Evolutionary conservation across 2,888 invertebrate species (phyloP).

Genomic region (Lycophotia porphyrea): DNA sequence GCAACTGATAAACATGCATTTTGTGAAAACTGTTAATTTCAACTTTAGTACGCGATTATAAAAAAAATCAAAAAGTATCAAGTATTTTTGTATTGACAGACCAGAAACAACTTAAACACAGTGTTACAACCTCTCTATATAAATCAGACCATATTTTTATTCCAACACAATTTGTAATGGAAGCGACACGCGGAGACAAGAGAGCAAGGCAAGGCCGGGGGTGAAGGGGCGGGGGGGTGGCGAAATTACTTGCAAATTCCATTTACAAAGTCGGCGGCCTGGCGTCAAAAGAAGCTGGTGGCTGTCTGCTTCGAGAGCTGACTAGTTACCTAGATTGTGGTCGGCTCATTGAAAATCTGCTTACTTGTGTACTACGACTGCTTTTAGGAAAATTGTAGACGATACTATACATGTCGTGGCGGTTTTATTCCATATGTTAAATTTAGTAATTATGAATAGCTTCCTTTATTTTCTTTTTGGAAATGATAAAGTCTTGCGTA

Average conservation of each 20-base stretch:
- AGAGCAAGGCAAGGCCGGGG: conserved; percentile 82
- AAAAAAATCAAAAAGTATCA: neutral
- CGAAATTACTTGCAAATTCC: conserved; percentile 90
- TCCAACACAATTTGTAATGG: conserved; percentile 90
- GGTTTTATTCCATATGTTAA: neutral
- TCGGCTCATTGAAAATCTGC: conserved; percentile 54
- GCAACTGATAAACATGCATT: neutral
- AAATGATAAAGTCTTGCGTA: neutral
- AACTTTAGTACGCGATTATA: neutral
- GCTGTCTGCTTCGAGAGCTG: conserved; percentile 65
- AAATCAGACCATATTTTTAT: conserved; percentile 86
- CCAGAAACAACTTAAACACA: conserved; percentile 1
- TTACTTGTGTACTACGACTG: conserved; percentile 9
- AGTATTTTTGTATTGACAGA: neutral
- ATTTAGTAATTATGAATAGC: neutral
- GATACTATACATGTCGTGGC: neutral
- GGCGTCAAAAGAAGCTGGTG: conserved; percentile 84
- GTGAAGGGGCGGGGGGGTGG: conserved; percentile 72
- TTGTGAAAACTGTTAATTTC: neutral
- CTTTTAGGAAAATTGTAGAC: conserved; percentile 11
- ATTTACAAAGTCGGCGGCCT: conserved; percentile 87
- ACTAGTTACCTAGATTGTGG: conserved; percentile 71
- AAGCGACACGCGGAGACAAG: conserved; percentile 89
- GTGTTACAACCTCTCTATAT: conserved; percentile 74
- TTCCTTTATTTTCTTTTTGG: neutral